These are phyloP conservation scores for Epirrhoe tristata DNA, from an alignment of 2,888 invertebrate species.

Conservation along the genomic window DNA sequence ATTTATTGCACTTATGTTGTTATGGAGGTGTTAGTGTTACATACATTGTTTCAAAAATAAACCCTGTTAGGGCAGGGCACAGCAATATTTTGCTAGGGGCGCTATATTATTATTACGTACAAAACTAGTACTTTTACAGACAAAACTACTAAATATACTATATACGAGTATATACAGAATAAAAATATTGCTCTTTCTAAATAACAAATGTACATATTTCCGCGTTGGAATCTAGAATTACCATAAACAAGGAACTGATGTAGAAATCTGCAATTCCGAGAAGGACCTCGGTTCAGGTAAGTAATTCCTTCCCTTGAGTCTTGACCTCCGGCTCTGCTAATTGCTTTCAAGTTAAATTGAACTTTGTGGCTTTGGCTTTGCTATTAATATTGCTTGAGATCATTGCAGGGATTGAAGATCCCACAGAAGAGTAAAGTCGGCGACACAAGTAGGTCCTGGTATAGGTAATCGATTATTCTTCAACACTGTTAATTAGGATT, in stretches of 20 bases:
- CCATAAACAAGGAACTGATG: not conserved
- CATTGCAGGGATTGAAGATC: not conserved
- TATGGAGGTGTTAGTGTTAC: too few relatives aligned
- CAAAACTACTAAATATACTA: too few relatives aligned
- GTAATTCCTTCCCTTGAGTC: not conserved
- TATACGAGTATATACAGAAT: not conserved
- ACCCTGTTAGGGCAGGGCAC: too few relatives aligned
- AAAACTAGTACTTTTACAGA: too few relatives aligned
- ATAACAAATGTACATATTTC: not conserved
- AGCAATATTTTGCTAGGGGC: too few relatives aligned
- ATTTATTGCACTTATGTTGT: too few relatives aligned
- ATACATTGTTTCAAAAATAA: too few relatives aligned
- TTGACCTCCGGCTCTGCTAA: not conserved
- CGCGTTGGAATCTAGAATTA: not conserved
- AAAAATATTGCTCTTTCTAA: not conserved
- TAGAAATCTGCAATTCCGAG: not conserved
- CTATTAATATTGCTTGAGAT: not conserved
- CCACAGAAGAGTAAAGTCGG: not conserved
- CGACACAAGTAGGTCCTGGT: not conserved
- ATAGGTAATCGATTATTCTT: not conserved
- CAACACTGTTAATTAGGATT: too few relatives aligned
- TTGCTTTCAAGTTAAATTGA: not conserved
- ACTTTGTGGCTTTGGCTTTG: not conserved
- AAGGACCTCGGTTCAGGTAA: not conserved
- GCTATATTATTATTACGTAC: too few relatives aligned